Evolutionary conservation across 2,113 vertebrate species (phyloP).

Genomic region (Aegithalos caudatus): DNA sequence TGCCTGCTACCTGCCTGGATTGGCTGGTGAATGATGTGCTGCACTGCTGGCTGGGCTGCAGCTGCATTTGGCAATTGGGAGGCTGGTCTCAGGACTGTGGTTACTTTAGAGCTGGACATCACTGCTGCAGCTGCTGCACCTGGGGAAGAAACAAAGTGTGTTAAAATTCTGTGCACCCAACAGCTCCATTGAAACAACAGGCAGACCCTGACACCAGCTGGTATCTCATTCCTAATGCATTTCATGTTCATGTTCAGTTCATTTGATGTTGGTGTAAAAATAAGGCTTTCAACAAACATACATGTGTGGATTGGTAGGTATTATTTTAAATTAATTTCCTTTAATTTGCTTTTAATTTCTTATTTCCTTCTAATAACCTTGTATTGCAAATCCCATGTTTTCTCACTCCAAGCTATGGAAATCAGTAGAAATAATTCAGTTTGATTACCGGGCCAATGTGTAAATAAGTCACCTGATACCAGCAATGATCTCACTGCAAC

Average conservation of each 20-base stretch:
- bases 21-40: slow-evolving; percentile 94
- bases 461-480: background rate
- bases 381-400: background rate
- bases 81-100: slow-evolving; percentile 90
- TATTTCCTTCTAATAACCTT: background rate
- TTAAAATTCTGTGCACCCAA: background rate
- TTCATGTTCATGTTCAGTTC: background rate
- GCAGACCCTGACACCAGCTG: background rate
- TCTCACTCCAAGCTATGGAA: background rate
- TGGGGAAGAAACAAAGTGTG: background rate
- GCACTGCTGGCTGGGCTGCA: slow-evolving; percentile 86
- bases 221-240: background rate
- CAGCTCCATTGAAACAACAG: accelerated
- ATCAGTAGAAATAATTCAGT: background rate
- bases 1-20: slow-evolving; percentile 81
- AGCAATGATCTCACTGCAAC: background rate
- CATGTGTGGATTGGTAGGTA: background rate
- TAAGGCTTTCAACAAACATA: background rate
- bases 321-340: background rate
- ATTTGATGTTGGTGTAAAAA: background rate
- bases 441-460: background rate
- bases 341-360: no score
- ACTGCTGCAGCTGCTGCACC: slow-evolving; percentile 95
- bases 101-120: slow-evolving; percentile 95
- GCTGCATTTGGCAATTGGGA: slow-evolving; percentile 83